Evolutionary conservation across 2,797 vertebrate genomes (phyloP), one percentile per base, ranked within the genome.

Genomic region (Xerus rutilus): DNA sequence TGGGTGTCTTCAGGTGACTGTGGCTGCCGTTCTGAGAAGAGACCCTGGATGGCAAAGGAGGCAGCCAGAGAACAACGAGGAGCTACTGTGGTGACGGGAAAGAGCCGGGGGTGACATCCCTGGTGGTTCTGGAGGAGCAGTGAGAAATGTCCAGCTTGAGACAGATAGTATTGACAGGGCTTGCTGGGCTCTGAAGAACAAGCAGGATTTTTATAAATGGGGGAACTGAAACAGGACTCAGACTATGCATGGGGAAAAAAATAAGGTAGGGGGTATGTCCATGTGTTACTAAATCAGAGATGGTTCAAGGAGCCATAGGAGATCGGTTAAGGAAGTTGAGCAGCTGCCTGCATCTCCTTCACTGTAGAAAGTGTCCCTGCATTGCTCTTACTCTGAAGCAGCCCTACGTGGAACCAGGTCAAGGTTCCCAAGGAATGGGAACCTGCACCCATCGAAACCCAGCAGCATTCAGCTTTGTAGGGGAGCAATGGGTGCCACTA

Each of bases 181-280:
- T 30, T 47, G 67, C 77, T 86, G 79, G 79, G 79, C 28, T 54
- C 59, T 47, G 20, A 94, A 54, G 14, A 69, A 52, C 4, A 15
- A 65, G 70, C 7, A 86, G 47, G 72, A 64, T 14, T 79, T 64
- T 49, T 65, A 83, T n/a, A 78, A 76, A 54, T 1, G 21, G 35
- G 32, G n/a, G 73, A 86, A 73, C 39, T 67, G 69, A 72, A 95
- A 84, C 35, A 74, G 23, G 74, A 72, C 59, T 13, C 62, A 81
- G 57, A 30, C 35, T 7, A 35, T 13, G 14, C 47, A 59, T 2
- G 21, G 30, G 7, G 3, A 17, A 12, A 39, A 20, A 0, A 69
- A n/a, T 59, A 20, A 17, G 28, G 18, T 2, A 23, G 13, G 25
- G 65, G 12, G 3, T n/a, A 18, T n/a, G 39, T 65, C 81, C 30